These are phyloP conservation scores for Lordiphosa stackelbergi DNA, from an alignment of 1,140 invertebrate species.

Conservation along the genomic window DNA sequence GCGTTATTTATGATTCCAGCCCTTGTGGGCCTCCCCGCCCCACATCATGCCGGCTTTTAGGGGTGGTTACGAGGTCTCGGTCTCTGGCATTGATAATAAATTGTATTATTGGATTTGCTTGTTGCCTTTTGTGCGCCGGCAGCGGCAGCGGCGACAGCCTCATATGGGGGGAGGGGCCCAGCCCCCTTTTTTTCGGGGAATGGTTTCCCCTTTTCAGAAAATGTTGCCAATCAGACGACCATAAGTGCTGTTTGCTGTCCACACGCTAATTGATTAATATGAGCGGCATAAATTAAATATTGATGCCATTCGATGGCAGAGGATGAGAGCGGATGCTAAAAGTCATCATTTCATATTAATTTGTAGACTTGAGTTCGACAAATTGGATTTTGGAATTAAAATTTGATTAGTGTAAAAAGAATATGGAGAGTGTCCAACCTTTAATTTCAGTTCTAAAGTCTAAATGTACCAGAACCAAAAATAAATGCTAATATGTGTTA, in stretches of 20 bases:
- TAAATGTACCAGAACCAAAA: too few relatives aligned
- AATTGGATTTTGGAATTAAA: constrained; percentile 3
- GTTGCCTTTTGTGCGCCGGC: constrained; percentile 54
- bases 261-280: constrained; percentile 70
- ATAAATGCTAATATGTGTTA: too few relatives aligned
- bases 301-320: constrained; percentile 22
- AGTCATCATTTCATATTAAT: constrained; percentile 27
- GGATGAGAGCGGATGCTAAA: neutral
- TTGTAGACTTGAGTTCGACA: neutral
- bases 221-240: constrained; percentile 53
- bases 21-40: neutral
- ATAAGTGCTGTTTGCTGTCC: constrained; percentile 69
- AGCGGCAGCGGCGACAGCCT: constrained; percentile 6
- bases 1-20: constrained; percentile 53
- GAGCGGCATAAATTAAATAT: constrained; percentile 59
- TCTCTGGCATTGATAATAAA: constrained; percentile 66
- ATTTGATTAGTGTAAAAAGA: neutral
- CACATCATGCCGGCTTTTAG: too few relatives aligned
- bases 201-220: constrained; percentile 5
- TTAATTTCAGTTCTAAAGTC: too few relatives aligned
- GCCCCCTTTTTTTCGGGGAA: too few relatives aligned
- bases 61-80: neutral
- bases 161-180: neutral
- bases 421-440: too few relatives aligned
- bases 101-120: constrained; percentile 72